These are phyloP conservation scores for Spheniscus mendiculus DNA, from an alignment of 2,113 vertebrate genomes.

Conservation along the genomic window DNA sequence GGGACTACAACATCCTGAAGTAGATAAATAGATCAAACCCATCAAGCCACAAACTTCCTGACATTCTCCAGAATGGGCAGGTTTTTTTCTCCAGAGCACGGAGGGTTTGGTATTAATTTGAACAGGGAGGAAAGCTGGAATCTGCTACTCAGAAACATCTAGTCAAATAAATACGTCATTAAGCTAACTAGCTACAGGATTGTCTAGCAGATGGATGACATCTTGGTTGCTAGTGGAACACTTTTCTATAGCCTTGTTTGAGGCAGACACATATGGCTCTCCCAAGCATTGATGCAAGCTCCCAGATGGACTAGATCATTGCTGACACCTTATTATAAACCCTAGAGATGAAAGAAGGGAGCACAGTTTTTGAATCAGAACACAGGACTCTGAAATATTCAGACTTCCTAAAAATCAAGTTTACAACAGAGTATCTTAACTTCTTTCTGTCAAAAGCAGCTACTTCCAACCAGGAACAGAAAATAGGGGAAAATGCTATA, in stretches of 20 bases:
- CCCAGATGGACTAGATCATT: constrained; percentile 69
- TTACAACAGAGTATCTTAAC: background rate
- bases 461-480: constrained; percentile 1
- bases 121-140: background rate
- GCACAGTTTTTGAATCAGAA: constrained; percentile 62
- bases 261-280: constrained; percentile 68
- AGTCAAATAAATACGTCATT: constrained; percentile 66
- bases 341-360: constrained; percentile 62
- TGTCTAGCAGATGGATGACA: constrained; percentile 70
- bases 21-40: background rate
- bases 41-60: background rate
- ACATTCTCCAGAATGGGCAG: background rate
- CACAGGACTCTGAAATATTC: constrained; percentile 44
- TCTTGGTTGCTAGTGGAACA: constrained; percentile 69
- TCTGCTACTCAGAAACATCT: constrained; percentile 11
- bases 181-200: constrained; percentile 66
- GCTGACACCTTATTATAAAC: constrained; percentile 69
- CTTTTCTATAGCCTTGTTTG: constrained; percentile 67
- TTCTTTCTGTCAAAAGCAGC: background rate
- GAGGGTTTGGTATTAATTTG: constrained; percentile 30
- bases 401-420: constrained; percentile 41
- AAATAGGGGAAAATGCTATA: background rate
- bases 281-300: constrained; percentile 67
- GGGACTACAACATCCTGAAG: background rate
- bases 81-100: background rate